Evolutionary conservation across 2,888 invertebrate species (phyloP).

Genomic region (Exocentrus adspersus): DNA sequence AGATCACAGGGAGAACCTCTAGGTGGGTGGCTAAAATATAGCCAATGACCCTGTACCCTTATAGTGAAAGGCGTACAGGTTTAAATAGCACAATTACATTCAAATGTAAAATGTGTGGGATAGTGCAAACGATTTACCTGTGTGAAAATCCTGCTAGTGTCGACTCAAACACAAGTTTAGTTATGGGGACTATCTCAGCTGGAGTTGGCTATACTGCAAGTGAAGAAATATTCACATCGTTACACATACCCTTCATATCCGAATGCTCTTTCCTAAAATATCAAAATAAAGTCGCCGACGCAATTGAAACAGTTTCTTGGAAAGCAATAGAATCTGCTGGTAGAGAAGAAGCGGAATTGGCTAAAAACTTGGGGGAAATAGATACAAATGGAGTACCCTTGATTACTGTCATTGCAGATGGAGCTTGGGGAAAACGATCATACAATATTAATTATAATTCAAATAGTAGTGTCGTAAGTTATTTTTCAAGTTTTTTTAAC

Average conservation of each 20-base stretch:
- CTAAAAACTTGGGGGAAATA: slow-evolving; percentile 41
- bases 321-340: slow-evolving; percentile 20
- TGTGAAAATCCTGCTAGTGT: neutral
- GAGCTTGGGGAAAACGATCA: slow-evolving; percentile 48
- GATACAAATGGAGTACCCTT: slow-evolving; percentile 69
- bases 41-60: no score
- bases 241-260: slow-evolving; percentile 23
- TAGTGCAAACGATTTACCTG: neutral
- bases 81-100: neutral
- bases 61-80: neutral
- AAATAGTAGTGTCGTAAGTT: slow-evolving; percentile 43
- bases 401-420: slow-evolving; percentile 50
- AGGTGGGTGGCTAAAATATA: no score
- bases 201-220: slow-evolving; percentile 23
- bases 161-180: slow-evolving; percentile 7
- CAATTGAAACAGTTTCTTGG: neutral
- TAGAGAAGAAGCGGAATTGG: slow-evolving; percentile 40
- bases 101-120: neutral
- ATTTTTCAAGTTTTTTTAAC: no score
- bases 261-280: slow-evolving; percentile 1
- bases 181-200: slow-evolving; percentile 9
- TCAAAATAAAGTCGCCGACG: slow-evolving; percentile 1
- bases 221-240: slow-evolving; percentile 1
- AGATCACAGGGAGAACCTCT: no score
- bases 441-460: slow-evolving; percentile 48